phyloP scores from a whole-genome alignment of 2,888 invertebrate genomes.

The Sussaba pulchella region DNA sequence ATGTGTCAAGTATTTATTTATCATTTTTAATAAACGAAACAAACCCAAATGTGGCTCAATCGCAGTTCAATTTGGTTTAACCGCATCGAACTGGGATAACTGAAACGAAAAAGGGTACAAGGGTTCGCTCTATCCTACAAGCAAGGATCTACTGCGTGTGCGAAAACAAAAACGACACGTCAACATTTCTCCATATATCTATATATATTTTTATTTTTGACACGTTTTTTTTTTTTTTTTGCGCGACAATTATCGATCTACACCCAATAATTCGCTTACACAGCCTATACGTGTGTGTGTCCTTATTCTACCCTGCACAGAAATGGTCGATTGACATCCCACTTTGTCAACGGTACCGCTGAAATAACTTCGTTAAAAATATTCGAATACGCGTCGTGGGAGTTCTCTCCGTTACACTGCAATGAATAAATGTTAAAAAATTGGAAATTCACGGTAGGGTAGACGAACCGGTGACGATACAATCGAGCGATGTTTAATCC shows the following conservation, averaged over 20 bases:
- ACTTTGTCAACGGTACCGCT: background rate
- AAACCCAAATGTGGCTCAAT: constrained; percentile 14
- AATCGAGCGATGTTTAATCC: background rate
- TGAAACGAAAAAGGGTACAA: constrained; percentile 35
- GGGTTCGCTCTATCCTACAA: constrained; percentile 18
- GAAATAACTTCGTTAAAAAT: constrained; percentile 20
- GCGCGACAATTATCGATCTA: constrained; percentile 49
- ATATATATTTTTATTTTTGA: constrained; percentile 39
- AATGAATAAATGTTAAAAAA: no score
- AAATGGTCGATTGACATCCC: background rate
- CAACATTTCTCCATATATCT: background rate
- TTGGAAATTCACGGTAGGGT: background rate
- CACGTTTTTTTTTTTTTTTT: constrained; percentile 17
- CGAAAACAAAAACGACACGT: constrained; percentile 1
- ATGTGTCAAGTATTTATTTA: constrained; percentile 44
- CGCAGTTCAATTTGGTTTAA: background rate
- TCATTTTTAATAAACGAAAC: constrained; percentile 43
- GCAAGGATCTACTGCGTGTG: constrained; percentile 22
- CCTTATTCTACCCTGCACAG: constrained; percentile 11
- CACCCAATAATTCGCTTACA: constrained; percentile 57
- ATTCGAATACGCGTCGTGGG: background rate
- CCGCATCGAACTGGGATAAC: constrained; percentile 21
- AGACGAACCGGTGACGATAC: background rate
- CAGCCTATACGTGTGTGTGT: constrained; percentile 29
- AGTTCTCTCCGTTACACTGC: background rate